Percentiles rank a stretch among this genome's conserved stretches.
Conservation (phyloP, 2,113 vertebrate genomes). For the Rhabdomys dilectus region DNA sequence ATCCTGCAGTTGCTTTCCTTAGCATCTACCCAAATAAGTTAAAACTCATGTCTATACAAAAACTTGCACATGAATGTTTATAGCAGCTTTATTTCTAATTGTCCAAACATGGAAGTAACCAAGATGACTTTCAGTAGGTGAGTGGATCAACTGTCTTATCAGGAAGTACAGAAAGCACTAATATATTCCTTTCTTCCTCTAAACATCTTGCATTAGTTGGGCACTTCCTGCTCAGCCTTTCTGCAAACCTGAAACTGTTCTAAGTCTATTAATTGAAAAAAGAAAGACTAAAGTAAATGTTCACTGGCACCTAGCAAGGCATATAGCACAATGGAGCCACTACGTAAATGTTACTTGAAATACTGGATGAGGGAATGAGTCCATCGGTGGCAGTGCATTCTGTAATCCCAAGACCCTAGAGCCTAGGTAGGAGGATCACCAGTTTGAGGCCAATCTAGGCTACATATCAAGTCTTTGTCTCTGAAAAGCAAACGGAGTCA, state of each 20-base stretch:
- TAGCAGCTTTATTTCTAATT: slow-evolving; percentile 44
- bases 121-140: slow-evolving; percentile 6
- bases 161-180: not conserved
- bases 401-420: not conserved
- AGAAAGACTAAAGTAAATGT: slow-evolving; percentile 14
- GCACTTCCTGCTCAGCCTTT: slow-evolving; percentile 35
- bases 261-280: slow-evolving; percentile 40
- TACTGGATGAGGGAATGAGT: slow-evolving; percentile 34
- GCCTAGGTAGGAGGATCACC: not conserved
- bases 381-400: not conserved
- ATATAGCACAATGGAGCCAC: slow-evolving; percentile 19
- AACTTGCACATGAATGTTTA: slow-evolving; percentile 35
- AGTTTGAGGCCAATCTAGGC: not conserved
- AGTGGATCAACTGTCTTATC: slow-evolving; percentile 3
- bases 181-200: not conserved
- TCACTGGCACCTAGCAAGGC: slow-evolving; percentile 18
- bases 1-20: slow-evolving; percentile 12
- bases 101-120: slow-evolving; percentile 39
- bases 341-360: slow-evolving; percentile 48
- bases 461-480: not conserved
- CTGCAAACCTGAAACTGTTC: slow-evolving; percentile 49
- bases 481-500: not conserved
- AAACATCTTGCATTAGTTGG: not conserved
- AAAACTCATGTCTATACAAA: slow-evolving; percentile 19
- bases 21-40: slow-evolving; percentile 34